Evolutionary conservation across 2,888 invertebrate genomes (phyloP), one percentile per base, ranked within the genome.

Genomic region (Cryptus armator): DNA sequence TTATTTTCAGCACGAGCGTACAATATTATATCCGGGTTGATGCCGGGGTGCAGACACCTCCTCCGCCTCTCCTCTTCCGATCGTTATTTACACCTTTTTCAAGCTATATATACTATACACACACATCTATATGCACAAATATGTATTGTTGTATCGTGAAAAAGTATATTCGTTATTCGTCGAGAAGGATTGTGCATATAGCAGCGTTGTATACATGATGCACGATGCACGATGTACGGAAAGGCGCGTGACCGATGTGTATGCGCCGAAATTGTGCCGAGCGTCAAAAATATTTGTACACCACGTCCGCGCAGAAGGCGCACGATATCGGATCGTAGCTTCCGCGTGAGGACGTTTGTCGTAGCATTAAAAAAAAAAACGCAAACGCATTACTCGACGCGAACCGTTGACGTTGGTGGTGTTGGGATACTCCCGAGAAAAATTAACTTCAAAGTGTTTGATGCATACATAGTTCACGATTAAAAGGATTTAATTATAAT

Each of bases 21-120:
- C 68, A 51, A 6, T 68, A 48, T 68, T 32, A 48, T 29, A 48
- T 48, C 68, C 68, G 29, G 68, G 56, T 24, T 56, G 56, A 56
- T 24, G 10, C 24, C 10, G 24, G 56, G 19, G 24, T 12, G 56
- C 4, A 56, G 56, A 37, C 3, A 37, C 56, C 56, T 24, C 24
- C 56, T 56, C 56, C 10, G 19, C 19, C 10, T 24, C 9, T 56
- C 24, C 56, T 16, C 6, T 10, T 7, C n/a, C 29, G 29, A 48
- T 48, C 7, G 68, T 68, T 48, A 68, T 48, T 68, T 24, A 48
- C 46, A 48, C 68, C 48, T 48, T 6, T 46, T 9, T 12, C 24
- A 1, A 48, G 1, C 46, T 46, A 68, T 9, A 62, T 24, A 24
- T 2, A 3, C 24, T 3, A 24, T 24, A 24, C 12, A 10, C 51